Evolutionary conservation across 2,888 invertebrate species (phyloP), one percentile per base, ranked within the genome.

Genomic region (Dryocosmus kuriphilus): DNA sequence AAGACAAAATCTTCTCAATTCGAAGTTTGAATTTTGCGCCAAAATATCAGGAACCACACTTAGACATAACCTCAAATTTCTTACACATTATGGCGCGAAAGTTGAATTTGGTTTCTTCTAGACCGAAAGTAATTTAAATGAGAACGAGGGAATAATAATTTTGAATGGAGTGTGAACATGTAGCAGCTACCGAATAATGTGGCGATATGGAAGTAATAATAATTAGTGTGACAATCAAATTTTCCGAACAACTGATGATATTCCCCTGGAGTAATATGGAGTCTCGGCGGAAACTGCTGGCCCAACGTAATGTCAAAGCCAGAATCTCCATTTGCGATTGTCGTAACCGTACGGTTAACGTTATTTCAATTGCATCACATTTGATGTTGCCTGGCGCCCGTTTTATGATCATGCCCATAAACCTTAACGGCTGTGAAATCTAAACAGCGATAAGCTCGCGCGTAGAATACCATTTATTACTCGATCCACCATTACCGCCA

Each of bases 391-490:
- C 80, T 80, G 86, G 82, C 84, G 84, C 78, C 85, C 79, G 79
- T 83, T 86, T 86, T 86, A 85, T 78, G 79, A 78, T 82, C 78
- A 71, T 81, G 76, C 81, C 80, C 83, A 85, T 88, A 86, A 86
- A 84, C 84, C 84, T 87, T 85, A 85, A 86, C 85, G 84, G 77
- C 85, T 86, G 84, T 83, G 86, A 88, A 88, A 86, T 86, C 84
- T 85, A 85, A 86, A 83, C 84, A 81, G 77, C 84, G 85, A 88
- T 88, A 87, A 87, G 85, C 81, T 78, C 81, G 73, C 85, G 79
- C 81, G 77, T 79, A 82, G 82, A 82, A 79, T 77, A 79, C 79
- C 80, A 75, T 82, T 85, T 84, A 82, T 71, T 71, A 71, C 78
- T 77, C 81, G 82, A 74, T 83, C 77, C 81, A 75, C 82, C 82